Base-by-base conservation (phyloP, 2,113 vertebrate genomes). In the Triplophysa tibetana region DNA sequence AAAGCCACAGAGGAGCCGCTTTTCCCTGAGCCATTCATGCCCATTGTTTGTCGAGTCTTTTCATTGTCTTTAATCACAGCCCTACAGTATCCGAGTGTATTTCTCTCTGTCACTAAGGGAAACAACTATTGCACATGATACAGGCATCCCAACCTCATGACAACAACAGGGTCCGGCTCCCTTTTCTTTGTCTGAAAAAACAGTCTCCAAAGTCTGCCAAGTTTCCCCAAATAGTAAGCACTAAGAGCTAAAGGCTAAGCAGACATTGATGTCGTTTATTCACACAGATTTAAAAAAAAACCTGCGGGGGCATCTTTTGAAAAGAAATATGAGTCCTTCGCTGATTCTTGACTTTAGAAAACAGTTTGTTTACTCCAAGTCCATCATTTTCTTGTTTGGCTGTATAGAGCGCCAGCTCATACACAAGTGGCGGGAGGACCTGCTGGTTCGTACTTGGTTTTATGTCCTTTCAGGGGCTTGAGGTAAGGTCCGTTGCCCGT, bases 71-170 rank as follows among this genome's bases (percentile, higher is more conserved):
- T 93, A 92, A 90, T 90, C 86, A 83, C 41, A 86, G 84, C 88
- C 92, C 88, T 91, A 94, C 91, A 92, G 92, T 91, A 93, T 78
- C 92, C 92, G 91, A 92, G 94, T 92, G 90, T 92, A 83, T 89
- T 89, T 92, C 91, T 91, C 89, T 91, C 92, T 92, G 89, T 91
- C 92, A 91, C 92, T 89, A 88, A 85, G 89, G 90, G 88, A 92
- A 92, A 93, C 91, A 91, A 86, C 91, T 96, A 97, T 96, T 95
- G 96, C 95, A 95, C 95, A 91, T 94, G 89, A 92, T 94, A 91
- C 87, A 90, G 90, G 89, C 88, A 87, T 90, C 87, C 85, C 84
- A 85, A 81, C 78, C 77, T 85, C 85, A 88, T 84, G 86, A 87
- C 86, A 83, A 86, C 70, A 89, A 89, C 82, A 85, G 87, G 75